Evolutionary conservation across 1,140 invertebrate genomes (phyloP), one percentile per base, ranked within the genome.

Genomic region (Drosophila navojoa): DNA sequence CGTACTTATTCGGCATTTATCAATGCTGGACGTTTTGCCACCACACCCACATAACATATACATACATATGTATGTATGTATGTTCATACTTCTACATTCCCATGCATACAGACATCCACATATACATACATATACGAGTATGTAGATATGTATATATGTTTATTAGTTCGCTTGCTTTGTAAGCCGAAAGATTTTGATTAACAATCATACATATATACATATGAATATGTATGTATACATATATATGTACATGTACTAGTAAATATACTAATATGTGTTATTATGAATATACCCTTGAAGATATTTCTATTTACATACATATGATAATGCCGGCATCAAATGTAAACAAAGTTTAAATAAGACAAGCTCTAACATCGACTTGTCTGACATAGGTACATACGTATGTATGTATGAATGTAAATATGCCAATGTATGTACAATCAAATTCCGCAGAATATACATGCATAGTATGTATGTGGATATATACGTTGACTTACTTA

Each of bases 301-400:
- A 42, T 5, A 15, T 4, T 19, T 16, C 59, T 44, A 25, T 59
- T 58, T 19, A 16, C 15, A 62, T 54, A 64, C 15, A 40, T 35
- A 29, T 29, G 29, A 10, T 47, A 32, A 54, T 81, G 50, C 79
- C 77, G 81, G 70, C 72, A 40, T 45, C 19, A 62, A 77, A 79
- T 45, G 73, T 85, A 79, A 79, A 84, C 74, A 84, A 84, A 50
- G 29, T 42, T 22, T 27, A 53, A 7, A 27, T 5, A 4, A 4
- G 27, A 27, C 27, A 27, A 4, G 5, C 4, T 29, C 27, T 4
- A 4, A 29, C 27, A 29, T 29, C 27, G 27, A 29, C 4, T 29
- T 29, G 5, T 27, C 4, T 27, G 4, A 27, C 25, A 27, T 27
- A 27, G 2, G 25, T 27, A 27, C 25, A 27, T 27, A 27, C 25